These are phyloP conservation scores for Mycteria americana DNA, from an alignment of 2,797 vertebrate genomes.

Conservation along the genomic window DNA sequence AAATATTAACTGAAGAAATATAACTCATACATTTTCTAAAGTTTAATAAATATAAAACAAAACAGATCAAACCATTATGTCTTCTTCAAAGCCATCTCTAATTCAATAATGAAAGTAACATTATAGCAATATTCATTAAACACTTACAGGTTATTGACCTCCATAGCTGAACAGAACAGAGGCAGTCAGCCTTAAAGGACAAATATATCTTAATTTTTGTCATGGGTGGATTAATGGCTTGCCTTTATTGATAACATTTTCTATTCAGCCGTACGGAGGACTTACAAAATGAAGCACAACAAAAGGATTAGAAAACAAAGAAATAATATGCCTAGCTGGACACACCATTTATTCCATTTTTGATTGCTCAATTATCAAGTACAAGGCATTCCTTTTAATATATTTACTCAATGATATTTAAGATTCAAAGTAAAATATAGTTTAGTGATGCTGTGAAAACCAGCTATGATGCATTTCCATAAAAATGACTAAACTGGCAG, in stretches of 20 bases:
- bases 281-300: slow-evolving; percentile 51
- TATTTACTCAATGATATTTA: slow-evolving; percentile 40
- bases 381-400: slow-evolving; percentile 1
- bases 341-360: slow-evolving; percentile 31
- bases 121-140: slow-evolving; percentile 70
- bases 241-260: slow-evolving; percentile 70
- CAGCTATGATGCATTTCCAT: slow-evolving; percentile 7
- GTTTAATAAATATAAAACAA: slow-evolving; percentile 61
- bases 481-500: slow-evolving; percentile 2
- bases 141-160: slow-evolving; percentile 70
- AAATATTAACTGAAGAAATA: slow-evolving; percentile 27
- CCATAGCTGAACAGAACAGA: slow-evolving; percentile 61
- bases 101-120: slow-evolving; percentile 68
- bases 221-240: slow-evolving; percentile 62
- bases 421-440: slow-evolving; percentile 25
- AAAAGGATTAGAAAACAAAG: slow-evolving; percentile 65
- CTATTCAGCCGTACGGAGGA: slow-evolving; percentile 23
- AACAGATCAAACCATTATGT: slow-evolving; percentile 53
- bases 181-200: slow-evolving; percentile 64
- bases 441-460: background rate
- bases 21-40: slow-evolving; percentile 27
- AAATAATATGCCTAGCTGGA: slow-evolving; percentile 35
- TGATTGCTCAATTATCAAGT: slow-evolving; percentile 47
- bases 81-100: slow-evolving; percentile 62
- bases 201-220: slow-evolving; percentile 72